These are phyloP conservation scores for Andricus grossulariae DNA, from an alignment of 1,140 invertebrate genomes.

Conservation along the genomic window DNA sequence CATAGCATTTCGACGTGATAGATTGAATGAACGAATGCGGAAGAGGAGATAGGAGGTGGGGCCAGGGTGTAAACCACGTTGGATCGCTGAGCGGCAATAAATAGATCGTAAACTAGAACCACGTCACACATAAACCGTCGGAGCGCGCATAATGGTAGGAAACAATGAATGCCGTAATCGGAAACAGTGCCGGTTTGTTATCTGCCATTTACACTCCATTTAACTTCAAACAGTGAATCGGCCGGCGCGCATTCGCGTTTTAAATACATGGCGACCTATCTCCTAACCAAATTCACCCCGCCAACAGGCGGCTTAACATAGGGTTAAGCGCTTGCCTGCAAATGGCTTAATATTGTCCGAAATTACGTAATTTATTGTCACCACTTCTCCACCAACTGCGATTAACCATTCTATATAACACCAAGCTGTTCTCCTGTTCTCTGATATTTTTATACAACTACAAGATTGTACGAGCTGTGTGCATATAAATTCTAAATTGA, in stretches of 20 bases:
- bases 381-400: not conserved
- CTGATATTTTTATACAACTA: constrained; percentile 3
- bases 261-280: constrained; percentile 67
- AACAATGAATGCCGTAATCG: constrained; percentile 77
- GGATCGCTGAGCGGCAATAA: constrained; percentile 68
- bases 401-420: no score
- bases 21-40: constrained; percentile 37
- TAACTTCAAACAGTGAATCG: constrained; percentile 76
- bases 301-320: constrained; percentile 60
- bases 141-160: constrained; percentile 77
- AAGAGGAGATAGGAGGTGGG: constrained; percentile 51
- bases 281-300: constrained; percentile 40
- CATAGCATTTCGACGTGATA: constrained; percentile 30
- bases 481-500: no score
- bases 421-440: no score
- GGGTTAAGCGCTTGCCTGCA: constrained; percentile 65
- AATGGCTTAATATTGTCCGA: constrained; percentile 64
- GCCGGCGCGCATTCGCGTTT: constrained; percentile 71
- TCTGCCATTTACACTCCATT: constrained; percentile 77
- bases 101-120: constrained; percentile 75
- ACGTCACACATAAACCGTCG: constrained; percentile 73
- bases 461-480: not conserved
- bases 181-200: constrained; percentile 77
- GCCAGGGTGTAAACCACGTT: constrained; percentile 62
- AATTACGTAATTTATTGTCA: constrained; percentile 65